These are phyloP conservation scores for Papilio demoleus DNA, from an alignment of 2,888 invertebrate genomes.

Conservation along the genomic window DNA sequence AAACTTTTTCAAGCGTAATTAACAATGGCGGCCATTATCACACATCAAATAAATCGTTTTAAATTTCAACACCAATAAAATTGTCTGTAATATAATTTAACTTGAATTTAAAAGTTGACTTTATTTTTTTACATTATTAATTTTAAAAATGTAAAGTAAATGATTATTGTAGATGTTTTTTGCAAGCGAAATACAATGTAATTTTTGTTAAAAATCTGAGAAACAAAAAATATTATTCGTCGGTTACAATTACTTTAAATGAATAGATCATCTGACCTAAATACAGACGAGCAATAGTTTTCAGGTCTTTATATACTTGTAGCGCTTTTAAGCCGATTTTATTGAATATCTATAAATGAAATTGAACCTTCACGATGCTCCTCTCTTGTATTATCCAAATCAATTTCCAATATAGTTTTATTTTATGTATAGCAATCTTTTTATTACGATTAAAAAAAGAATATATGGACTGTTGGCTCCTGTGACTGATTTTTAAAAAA, in stretches of 20 bases:
- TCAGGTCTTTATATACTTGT: slow-evolving; percentile 4
- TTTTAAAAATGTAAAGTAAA: neutral
- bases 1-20: too few species aligned
- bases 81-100: too few species aligned
- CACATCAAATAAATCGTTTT: too few species aligned
- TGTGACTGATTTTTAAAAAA: neutral
- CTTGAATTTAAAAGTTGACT: too few species aligned
- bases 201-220: neutral
- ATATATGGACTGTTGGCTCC: neutral
- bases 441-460: too few species aligned
- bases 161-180: neutral
- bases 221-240: slow-evolving; percentile 8
- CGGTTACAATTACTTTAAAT: slow-evolving; percentile 9
- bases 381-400: neutral
- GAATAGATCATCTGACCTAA: slow-evolving; percentile 15
- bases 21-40: too few species aligned
- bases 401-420: neutral
- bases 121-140: too few species aligned
- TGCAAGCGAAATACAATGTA: neutral
- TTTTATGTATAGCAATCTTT: neutral
- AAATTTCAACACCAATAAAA: too few species aligned
- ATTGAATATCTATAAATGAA: slow-evolving; percentile 18
- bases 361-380: slow-evolving; percentile 11
- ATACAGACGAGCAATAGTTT: neutral
- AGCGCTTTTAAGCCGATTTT: slow-evolving; percentile 11